phyloP scores from a whole-genome alignment of 2,888 invertebrate species.

The Aproaerema taeniolella region DNA sequence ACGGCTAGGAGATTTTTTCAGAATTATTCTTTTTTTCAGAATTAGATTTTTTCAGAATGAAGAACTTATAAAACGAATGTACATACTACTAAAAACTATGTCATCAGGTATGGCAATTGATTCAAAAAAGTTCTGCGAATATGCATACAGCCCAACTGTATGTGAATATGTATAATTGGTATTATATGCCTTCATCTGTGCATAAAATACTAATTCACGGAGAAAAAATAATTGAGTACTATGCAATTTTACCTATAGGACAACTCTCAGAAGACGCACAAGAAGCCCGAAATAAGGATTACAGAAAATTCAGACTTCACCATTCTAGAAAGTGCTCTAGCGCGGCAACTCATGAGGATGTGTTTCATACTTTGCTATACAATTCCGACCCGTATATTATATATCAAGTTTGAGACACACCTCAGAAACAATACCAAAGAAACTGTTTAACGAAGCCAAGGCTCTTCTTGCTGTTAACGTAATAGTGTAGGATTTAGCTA shows the following conservation, averaged over 20 bases:
- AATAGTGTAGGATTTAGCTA: no score
- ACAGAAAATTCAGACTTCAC: slow-evolving; percentile 1
- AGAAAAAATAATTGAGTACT: slow-evolving; percentile 8
- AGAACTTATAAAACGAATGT: slow-evolving; percentile 9
- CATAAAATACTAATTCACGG: slow-evolving; percentile 11
- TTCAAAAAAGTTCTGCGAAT: slow-evolving; percentile 11
- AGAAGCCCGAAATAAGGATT: slow-evolving; percentile 13
- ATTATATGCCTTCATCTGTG: slow-evolving; percentile 10
- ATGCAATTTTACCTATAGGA: slow-evolving; percentile 8
- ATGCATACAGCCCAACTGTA: slow-evolving; percentile 8
- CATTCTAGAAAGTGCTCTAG: slow-evolving; percentile 11
- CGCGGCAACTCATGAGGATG: slow-evolving; percentile 13
- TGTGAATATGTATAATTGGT: slow-evolving; percentile 7
- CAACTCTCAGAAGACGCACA: slow-evolving; percentile 9
- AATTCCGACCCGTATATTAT: slow-evolving; percentile 8
- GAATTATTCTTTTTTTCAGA: neutral
- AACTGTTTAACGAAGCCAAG: neutral
- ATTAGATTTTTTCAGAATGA: neutral
- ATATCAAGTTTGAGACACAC: neutral
- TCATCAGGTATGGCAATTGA: slow-evolving; percentile 8
- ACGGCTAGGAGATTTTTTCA: slow-evolving; percentile 16
- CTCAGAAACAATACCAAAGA: neutral
- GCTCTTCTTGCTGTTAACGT: no score
- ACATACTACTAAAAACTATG: slow-evolving; percentile 10
- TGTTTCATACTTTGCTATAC: slow-evolving; percentile 12